phyloP scores from a whole-genome alignment of 2,797 vertebrate genomes.

The Danio tinwini region DNA sequence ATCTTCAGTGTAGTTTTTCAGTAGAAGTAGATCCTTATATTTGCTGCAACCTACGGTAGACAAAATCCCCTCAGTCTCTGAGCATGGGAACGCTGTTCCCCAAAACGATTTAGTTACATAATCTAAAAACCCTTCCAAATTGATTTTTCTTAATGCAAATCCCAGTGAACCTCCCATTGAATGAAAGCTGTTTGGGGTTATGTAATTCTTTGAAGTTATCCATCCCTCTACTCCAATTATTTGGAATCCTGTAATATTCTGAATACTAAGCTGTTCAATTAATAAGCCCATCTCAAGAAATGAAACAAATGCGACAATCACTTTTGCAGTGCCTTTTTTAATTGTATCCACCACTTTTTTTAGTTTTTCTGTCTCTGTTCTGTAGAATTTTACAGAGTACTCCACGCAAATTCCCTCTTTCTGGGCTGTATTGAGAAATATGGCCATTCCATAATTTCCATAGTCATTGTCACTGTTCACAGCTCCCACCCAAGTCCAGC shows the following conservation, averaged over 20 bases:
- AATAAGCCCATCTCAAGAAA: slow-evolving; percentile 75
- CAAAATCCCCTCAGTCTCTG: not conserved
- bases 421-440: slow-evolving; percentile 72
- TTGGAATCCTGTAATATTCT: slow-evolving; percentile 57
- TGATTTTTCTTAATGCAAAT: slow-evolving; percentile 73
- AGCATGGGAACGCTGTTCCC: slow-evolving; percentile 68
- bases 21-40: slow-evolving; percentile 62
- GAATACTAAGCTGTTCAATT: slow-evolving; percentile 67
- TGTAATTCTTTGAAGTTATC: slow-evolving; percentile 70
- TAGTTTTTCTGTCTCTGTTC: slow-evolving; percentile 71
- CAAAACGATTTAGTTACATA: slow-evolving; percentile 73
- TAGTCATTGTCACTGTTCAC: slow-evolving; percentile 71
- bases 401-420: slow-evolving; percentile 72
- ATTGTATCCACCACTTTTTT: slow-evolving; percentile 72
- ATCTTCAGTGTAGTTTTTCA: no score
- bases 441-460: slow-evolving; percentile 78
- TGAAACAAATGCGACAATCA: slow-evolving; percentile 74
- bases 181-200: slow-evolving; percentile 52
- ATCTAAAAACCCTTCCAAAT: slow-evolving; percentile 68
- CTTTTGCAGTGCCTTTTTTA: slow-evolving; percentile 69
- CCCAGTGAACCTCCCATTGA: slow-evolving; percentile 73
- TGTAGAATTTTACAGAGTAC: slow-evolving; percentile 64
- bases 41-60: slow-evolving; percentile 57
- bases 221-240: slow-evolving; percentile 78
- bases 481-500: slow-evolving; percentile 77